phyloP scores from a whole-genome alignment of 1,140 invertebrate genomes.

The Plutomurus gul region DNA sequence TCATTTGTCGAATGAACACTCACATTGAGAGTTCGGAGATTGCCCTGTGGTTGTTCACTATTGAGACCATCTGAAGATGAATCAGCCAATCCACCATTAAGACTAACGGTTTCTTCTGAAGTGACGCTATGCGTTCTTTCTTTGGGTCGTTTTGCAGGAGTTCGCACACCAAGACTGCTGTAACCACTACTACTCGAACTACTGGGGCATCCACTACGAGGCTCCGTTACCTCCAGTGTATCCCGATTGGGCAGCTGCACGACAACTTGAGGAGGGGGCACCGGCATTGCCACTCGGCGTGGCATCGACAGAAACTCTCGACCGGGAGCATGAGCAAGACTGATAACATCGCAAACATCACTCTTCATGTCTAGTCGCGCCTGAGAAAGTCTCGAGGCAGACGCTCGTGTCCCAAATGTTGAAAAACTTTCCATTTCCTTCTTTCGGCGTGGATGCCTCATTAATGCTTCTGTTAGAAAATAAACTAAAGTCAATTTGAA shows the following conservation, averaged over 20 bases:
- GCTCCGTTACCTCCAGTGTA: conserved; percentile 1
- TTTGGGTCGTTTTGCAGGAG: not conserved
- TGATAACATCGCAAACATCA: conserved; percentile 44
- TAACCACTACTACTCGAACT: conserved; percentile 47
- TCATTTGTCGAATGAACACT: conserved; percentile 22
- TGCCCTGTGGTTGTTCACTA: not conserved
- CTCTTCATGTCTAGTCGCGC: conserved; percentile 29
- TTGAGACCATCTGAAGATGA: conserved; percentile 1
- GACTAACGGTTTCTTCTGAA: conserved; percentile 40
- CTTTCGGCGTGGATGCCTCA: conserved; percentile 33
- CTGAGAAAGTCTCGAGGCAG: conserved; percentile 38
- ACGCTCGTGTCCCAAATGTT: conserved; percentile 49
- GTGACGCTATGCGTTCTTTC: conserved; percentile 35
- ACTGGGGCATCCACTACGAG: conserved; percentile 32
- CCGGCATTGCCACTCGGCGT: conserved; percentile 35
- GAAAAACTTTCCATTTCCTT: conserved; percentile 49
- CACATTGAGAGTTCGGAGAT: not conserved
- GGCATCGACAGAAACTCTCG: conserved; percentile 42
- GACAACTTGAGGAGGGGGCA: conserved; percentile 5
- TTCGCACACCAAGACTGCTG: conserved; percentile 32
- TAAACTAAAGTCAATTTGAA: not conserved
- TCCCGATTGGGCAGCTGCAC: not conserved
- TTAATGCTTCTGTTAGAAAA: conserved; percentile 23
- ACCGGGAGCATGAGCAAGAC: conserved; percentile 38
- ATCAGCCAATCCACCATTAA: conserved; percentile 23